phyloP scores from a whole-genome alignment of 2,113 vertebrate genomes.

The Indri indri region DNA sequence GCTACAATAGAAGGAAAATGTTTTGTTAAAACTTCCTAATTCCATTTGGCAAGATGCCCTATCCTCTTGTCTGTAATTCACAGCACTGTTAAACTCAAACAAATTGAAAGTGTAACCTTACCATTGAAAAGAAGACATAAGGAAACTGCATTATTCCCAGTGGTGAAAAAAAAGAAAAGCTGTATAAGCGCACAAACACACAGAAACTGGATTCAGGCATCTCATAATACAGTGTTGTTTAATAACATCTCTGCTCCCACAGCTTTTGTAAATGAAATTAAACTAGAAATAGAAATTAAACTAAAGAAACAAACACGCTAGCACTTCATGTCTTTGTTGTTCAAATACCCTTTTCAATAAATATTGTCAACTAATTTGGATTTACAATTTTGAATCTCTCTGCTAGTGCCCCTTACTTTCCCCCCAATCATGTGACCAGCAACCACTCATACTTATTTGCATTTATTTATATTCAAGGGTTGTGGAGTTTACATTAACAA shows the following conservation, averaged over 20 bases:
- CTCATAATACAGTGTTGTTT: not conserved
- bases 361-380: not conserved
- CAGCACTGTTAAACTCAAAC: not conserved
- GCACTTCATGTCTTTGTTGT: not conserved
- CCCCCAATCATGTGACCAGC: not conserved
- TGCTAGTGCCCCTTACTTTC: not conserved
- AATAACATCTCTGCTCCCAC: not conserved
- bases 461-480: not conserved
- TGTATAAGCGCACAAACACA: not conserved
- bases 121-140: constrained; percentile 30
- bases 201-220: not conserved
- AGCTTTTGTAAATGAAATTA: constrained; percentile 16
- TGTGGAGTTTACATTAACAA: not conserved
- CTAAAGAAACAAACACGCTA: not conserved
- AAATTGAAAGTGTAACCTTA: constrained; percentile 12
- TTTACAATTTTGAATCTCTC: not conserved
- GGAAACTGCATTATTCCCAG: not conserved
- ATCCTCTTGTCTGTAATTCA: constrained; percentile 29
- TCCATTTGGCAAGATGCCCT: constrained; percentile 36
- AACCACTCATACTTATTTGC: not conserved
- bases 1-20: not conserved
- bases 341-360: not conserved
- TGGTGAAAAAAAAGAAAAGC: constrained; percentile 5
- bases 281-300: constrained; percentile 11
- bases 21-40: constrained; percentile 44